A percentile compares a stretch with the other conserved stretches of the same genome.
Evolutionary conservation across 1,140 invertebrate genomes (phyloP).

Genomic region (Drosophila willistoni): DNA sequence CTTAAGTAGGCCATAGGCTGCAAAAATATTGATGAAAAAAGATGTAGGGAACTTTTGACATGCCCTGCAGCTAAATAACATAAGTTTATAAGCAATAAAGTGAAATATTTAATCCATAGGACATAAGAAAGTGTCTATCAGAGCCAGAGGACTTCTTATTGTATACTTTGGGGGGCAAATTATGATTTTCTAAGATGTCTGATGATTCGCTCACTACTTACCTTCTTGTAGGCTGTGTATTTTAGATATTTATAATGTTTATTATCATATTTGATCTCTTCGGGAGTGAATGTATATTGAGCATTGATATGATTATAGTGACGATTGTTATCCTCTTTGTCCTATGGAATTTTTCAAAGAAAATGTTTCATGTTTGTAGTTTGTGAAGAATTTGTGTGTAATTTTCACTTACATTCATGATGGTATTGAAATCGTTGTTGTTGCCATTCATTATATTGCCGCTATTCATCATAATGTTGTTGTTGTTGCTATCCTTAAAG

Average conservation of each 20-base stretch:
- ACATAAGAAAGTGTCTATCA: no score
- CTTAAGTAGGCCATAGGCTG: no score
- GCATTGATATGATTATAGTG: conserved; percentile 83
- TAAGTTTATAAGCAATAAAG: no score
- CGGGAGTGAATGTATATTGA: conserved; percentile 88
- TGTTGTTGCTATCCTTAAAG: conserved; percentile 80
- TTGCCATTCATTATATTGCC: conserved; percentile 73
- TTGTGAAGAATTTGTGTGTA: not conserved
- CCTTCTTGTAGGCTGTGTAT: conserved; percentile 88
- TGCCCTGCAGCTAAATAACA: no score
- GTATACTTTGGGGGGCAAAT: not conserved
- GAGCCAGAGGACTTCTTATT: no score
- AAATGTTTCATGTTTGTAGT: not conserved
- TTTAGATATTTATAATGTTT: conserved; percentile 92
- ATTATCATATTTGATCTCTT: conserved; percentile 91
- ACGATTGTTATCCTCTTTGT: conserved; percentile 82
- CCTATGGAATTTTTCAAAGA: conserved; percentile 40
- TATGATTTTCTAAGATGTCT: not conserved
- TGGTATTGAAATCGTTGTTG: conserved; percentile 83
- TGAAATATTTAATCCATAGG: no score
- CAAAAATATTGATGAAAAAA: no score
- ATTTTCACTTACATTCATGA: conserved; percentile 77
- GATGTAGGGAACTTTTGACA: no score
- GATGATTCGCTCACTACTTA: conserved; percentile 29
- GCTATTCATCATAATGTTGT: conserved; percentile 79